Evolutionary conservation across 2,888 invertebrate genomes (phyloP), one percentile per base, ranked within the genome.

Genomic region (Frankliniella intonsa): DNA sequence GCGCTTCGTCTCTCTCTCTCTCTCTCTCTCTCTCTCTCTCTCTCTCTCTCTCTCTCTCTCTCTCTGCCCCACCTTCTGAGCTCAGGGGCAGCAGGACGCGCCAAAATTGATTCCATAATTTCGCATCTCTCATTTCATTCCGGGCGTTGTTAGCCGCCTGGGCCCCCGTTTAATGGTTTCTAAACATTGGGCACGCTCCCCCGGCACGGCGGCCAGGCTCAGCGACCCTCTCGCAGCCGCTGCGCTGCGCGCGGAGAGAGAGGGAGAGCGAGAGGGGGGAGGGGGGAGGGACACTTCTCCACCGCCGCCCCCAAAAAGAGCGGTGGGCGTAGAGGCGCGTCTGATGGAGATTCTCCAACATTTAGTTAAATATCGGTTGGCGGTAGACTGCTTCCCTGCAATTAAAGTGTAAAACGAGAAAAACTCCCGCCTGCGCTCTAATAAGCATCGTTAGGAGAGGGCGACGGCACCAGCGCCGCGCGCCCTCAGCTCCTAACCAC

Each of bases 331-430:
- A 3, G 38, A 5, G 38, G 38, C 38, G 38, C 38, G 38, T 38
- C 38, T 38, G 38, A 38, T 38, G 38, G 38, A 38, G 38, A 38
- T 38, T 38, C 38, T 38, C 38, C 38, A 38, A 14, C 62, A 62
- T 62, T 62, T 62, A 62, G 62, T 62, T 62, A 62, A 62, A 62
- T 62, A 62, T 62, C 62, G 62, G 62, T 62, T 62, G 62, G 62
- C 7, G 38, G 38, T 2, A 38, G 2, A 38, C 38, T 5, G 38
- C 38, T 38, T 5, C 38, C 62, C 62, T 62, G 62, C 62, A 62
- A 62, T 62, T 62, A 62, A 17, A 17, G 62, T 19, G 14, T 17
- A 62, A 62, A n/a, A 62, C 17, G 62, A 55, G 62, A n/a, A 14
- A 62, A 62, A 62, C 62, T 62, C 11, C 19, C 55, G 55, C 55